Evolutionary conservation across 2,888 invertebrate species (phyloP).

Genomic region (Hyposoter didymator): DNA sequence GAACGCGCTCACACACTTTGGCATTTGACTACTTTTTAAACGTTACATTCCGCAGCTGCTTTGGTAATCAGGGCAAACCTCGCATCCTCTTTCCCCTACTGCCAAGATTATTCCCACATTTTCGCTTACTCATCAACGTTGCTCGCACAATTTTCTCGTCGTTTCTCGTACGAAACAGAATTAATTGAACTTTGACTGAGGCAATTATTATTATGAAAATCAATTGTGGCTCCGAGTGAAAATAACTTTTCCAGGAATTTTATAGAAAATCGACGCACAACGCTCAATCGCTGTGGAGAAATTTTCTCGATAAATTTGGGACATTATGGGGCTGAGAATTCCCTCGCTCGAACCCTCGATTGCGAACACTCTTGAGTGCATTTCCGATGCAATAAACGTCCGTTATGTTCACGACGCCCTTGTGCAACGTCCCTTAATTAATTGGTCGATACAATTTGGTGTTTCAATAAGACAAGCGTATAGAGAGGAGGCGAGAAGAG

Average conservation of each 20-base stretch:
- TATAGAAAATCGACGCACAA: not conserved
- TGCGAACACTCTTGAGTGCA: slow-evolving; percentile 73
- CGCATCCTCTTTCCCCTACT: not conserved
- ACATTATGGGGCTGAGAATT: not conserved
- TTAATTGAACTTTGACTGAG: not conserved
- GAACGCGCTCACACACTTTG: slow-evolving; percentile 21
- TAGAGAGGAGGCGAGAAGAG: not conserved
- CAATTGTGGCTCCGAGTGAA: not conserved
- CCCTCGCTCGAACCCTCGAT: slow-evolving; percentile 48
- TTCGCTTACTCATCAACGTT: not conserved
- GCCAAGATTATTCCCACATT: not conserved
- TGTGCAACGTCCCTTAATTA: slow-evolving; percentile 33
- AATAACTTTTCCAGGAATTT: not conserved
- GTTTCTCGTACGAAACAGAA: not conserved
- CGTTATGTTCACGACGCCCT: slow-evolving; percentile 59
- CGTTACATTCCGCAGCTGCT: slow-evolving; percentile 9
- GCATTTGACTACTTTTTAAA: slow-evolving; percentile 18
- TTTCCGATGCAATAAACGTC: slow-evolving; percentile 76
- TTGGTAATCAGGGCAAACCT: slow-evolving; percentile 46
- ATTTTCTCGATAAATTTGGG: not conserved
- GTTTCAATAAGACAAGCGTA: slow-evolving; percentile 71
- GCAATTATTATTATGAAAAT: not conserved
- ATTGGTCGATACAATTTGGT: slow-evolving; percentile 44
- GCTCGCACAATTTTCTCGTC: not conserved
- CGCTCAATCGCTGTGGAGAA: not conserved